Evolutionary conservation across 35 echinoderm and acorn worm genomes (phyloP).

Genomic region (Diadema setosum): DNA sequence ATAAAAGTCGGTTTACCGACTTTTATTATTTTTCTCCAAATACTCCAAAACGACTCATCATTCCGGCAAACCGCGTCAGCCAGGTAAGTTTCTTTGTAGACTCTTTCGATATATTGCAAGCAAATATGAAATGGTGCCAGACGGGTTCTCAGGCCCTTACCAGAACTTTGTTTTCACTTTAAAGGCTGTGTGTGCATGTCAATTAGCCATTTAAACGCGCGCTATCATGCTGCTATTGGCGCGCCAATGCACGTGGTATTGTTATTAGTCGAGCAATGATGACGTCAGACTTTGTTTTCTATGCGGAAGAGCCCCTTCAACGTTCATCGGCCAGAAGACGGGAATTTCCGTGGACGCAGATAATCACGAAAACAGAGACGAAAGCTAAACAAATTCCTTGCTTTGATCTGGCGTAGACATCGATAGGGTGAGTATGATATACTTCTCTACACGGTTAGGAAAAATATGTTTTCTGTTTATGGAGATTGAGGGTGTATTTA

Average conservation of each 20-base stretch:
- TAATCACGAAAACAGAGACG: not conserved
- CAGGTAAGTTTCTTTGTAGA: too few species aligned
- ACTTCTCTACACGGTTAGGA: not conserved
- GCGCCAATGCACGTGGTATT: slow-evolving; percentile 3
- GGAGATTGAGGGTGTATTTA: not conserved
- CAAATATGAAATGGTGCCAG: too few species aligned
- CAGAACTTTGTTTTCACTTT: too few species aligned
- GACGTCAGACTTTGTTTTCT: not conserved
- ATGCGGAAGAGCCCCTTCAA: not conserved
- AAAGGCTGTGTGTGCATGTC: too few species aligned
- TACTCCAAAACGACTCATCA: too few species aligned
- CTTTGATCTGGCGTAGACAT: too few species aligned
- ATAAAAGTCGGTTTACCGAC: too few species aligned
- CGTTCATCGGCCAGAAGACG: too few species aligned
- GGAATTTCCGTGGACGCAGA: not conserved
- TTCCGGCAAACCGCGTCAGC: too few species aligned
- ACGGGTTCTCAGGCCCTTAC: too few species aligned
- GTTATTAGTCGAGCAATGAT: not conserved
- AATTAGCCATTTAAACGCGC: slow-evolving; percentile 12
- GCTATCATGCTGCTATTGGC: not conserved
- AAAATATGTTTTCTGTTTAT: not conserved
- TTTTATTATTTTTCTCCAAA: too few species aligned
- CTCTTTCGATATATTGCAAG: too few species aligned
- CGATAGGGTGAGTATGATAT: not conserved
- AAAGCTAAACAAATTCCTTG: not conserved